Conservation (phyloP, 1,140 invertebrate species). For the Eurosta solidaginis region DNA sequence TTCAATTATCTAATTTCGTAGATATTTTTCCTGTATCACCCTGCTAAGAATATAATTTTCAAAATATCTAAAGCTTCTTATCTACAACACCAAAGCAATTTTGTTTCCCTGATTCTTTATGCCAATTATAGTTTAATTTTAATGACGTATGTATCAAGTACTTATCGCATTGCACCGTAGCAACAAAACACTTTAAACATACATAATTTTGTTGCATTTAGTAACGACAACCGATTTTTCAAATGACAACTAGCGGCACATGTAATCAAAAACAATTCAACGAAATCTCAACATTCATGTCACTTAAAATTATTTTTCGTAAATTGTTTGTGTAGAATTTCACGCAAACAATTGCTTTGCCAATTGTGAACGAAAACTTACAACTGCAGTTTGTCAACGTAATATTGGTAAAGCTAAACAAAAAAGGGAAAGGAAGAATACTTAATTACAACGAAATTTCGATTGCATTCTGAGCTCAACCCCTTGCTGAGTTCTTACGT, state of each 20-base stretch:
- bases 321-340: slow-evolving; percentile 1
- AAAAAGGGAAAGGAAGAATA: background rate
- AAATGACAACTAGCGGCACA: background rate
- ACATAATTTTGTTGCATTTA: background rate
- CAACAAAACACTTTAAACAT: background rate
- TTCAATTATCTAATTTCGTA: too few relatives aligned
- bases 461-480: background rate
- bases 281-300: background rate
- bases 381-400: slow-evolving; percentile 9
- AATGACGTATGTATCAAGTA: background rate
- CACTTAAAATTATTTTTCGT: background rate
- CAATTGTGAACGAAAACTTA: background rate
- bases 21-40: too few relatives aligned
- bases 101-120: background rate
- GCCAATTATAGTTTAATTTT: background rate
- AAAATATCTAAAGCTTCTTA: too few relatives aligned
- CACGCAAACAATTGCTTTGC: slow-evolving; percentile 1
- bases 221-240: background rate
- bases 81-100: too few relatives aligned
- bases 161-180: background rate
- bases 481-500: background rate
- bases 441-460: background rate
- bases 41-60: too few relatives aligned
- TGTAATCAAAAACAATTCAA: background rate
- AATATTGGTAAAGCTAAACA: background rate